These are phyloP conservation scores for Arenaria interpres DNA, from an alignment of 2,113 vertebrate species.

Conservation along the genomic window DNA sequence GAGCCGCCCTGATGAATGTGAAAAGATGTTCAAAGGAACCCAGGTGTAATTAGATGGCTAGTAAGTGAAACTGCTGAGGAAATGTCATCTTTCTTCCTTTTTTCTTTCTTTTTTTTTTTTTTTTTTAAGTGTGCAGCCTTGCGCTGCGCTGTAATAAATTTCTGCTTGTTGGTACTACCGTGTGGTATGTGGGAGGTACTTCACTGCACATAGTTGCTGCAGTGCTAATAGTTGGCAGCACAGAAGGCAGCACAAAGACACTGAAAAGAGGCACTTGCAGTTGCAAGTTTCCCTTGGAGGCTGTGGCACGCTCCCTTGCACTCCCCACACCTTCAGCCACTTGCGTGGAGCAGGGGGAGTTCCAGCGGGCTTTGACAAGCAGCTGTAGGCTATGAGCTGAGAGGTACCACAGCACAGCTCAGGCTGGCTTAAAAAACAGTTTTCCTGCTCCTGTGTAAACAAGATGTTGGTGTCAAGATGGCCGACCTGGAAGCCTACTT, in stretches of 20 bases:
- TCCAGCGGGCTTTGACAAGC: slow-evolving; percentile 54
- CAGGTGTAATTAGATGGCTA: background rate
- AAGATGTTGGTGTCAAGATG: slow-evolving; percentile 67
- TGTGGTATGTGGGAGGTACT: slow-evolving; percentile 73
- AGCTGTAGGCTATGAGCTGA: slow-evolving; percentile 49
- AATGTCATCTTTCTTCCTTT: background rate
- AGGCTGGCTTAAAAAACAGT: slow-evolving; percentile 12
- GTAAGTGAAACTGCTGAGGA: background rate
- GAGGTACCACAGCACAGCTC: background rate
- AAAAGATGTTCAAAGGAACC: background rate
- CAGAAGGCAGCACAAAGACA: slow-evolving; percentile 67
- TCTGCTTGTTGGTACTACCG: slow-evolving; percentile 61
- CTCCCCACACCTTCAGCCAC: background rate
- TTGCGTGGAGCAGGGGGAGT: slow-evolving; percentile 45
- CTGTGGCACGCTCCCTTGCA: slow-evolving; percentile 39
- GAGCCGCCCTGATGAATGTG: background rate
- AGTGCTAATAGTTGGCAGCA: slow-evolving; percentile 71
- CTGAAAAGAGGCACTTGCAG: slow-evolving; percentile 58
- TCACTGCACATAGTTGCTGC: slow-evolving; percentile 72
- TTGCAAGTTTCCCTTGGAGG: slow-evolving; percentile 55
- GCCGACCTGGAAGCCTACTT: slow-evolving; percentile 70
- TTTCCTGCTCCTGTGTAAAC: slow-evolving; percentile 42
- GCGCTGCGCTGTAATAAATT: slow-evolving; percentile 12
- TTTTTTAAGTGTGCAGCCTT: background rate
- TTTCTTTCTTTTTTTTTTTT: background rate